A percentile compares a stretch with the other conserved stretches of the same genome.
Evolutionary conservation across 2,888 invertebrate genomes (phyloP).

Genomic region (Andrena chrysosceles): DNA sequence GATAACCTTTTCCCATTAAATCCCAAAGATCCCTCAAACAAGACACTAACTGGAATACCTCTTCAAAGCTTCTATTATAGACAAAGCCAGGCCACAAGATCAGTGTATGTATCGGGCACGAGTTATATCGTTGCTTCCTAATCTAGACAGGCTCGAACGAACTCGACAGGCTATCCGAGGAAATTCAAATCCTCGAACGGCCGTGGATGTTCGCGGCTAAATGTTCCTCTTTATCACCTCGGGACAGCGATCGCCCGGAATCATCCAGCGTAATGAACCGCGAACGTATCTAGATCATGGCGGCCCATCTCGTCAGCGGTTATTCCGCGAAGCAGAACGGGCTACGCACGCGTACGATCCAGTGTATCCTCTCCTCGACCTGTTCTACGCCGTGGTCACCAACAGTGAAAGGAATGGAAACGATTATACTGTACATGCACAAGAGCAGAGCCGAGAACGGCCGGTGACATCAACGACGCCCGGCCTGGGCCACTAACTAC

Average conservation of each 20-base stretch:
- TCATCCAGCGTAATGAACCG: conserved; percentile 41
- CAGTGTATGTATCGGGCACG: too few species aligned
- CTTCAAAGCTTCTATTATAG: too few species aligned
- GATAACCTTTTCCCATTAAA: too few species aligned
- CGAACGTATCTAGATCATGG: conserved; percentile 42
- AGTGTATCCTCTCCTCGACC: conserved; percentile 45
- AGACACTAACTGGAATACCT: too few species aligned
- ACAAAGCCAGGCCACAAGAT: too few species aligned
- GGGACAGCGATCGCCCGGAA: conserved; percentile 16
- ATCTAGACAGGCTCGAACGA: too few species aligned
- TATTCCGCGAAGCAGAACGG: conserved; percentile 43
- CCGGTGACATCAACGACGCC: conserved; percentile 65
- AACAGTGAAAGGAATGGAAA: conserved; percentile 75
- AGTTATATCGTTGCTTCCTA: too few species aligned
- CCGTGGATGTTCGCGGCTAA: too few species aligned
- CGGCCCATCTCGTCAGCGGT: conserved; percentile 37
- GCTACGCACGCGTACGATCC: conserved; percentile 25
- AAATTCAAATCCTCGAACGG: too few species aligned
- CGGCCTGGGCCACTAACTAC: conserved; percentile 57
- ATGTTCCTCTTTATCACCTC: too few species aligned
- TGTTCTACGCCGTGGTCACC: conserved; percentile 58
- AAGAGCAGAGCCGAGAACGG: conserved; percentile 52
- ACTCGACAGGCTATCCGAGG: too few species aligned
- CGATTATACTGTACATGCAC: conserved; percentile 64
- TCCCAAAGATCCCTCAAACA: too few species aligned